Evolutionary conservation across 2,113 vertebrate species (phyloP), one percentile per base, ranked within the genome.

Genomic region (Pseudopodoces humilis): DNA sequence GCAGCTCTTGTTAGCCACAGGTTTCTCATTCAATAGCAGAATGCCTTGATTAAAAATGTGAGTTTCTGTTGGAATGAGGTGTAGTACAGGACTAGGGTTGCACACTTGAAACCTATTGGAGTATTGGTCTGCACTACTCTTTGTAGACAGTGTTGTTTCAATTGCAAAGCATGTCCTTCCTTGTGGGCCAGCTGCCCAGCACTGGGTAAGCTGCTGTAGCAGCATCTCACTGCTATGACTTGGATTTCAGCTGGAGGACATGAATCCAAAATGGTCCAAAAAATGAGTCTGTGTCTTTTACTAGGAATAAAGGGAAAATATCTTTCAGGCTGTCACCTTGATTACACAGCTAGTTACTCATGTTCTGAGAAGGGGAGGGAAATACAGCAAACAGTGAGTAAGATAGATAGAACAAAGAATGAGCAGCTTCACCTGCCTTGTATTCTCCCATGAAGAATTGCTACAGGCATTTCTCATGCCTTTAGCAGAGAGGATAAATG

Each of bases 191-290:
- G 10, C 75, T 82, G 60, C 55, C 41, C 56, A 49, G 24, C 17
- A 15, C 19, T 39, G 23, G 31, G 10, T 35, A 43, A 78, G 22
- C 41, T 62, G 50, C 72, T 39, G n/a, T 24, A 52, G 65, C 47
- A 31, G 12, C 3, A 1, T 17, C 49, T 75, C 39, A 17, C 41
- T 67, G 44, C 30, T 8, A 4, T 0, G 0, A 22, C 50, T 49
- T 1, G 5, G n/a, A 55, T 82, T 90, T 79, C 85, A 90, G 59
- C 33, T 56, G 49, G 18, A 64, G 27, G 47, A 79, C 9, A 4
- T 37, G 35, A 90, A 55, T 19, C 27, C 44, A 44, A 44, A 81
- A 59, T 11, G 52, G 37, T 52, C 15, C 7, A 82, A 90, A 84
- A 78, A 30, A 52, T 22, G 3, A 53, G 7, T 24, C 37, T 44